Evolutionary conservation across 2,888 invertebrate genomes (phyloP), one percentile per base, ranked within the genome.

Genomic region (Autographa gamma): DNA sequence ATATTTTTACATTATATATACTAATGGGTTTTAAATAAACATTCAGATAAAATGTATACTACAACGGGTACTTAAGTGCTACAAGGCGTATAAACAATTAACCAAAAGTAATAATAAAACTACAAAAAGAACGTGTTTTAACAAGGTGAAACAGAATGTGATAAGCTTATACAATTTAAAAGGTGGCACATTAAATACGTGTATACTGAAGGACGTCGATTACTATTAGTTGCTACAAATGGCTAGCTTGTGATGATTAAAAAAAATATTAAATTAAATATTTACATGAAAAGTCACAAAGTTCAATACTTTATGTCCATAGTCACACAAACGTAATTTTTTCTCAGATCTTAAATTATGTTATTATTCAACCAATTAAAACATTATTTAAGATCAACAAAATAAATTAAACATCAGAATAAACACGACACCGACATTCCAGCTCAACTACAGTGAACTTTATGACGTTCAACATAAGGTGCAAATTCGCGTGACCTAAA

Each of bases 401-500:
- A 11, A 56, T 19, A 56, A 19, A 56, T 25, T 11, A 11, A 9
- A 52, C 8, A 52, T 52, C 8, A 19, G 11, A 54, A 54, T 19
- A 54, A 18, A 54, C 18, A 54, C 18, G 9, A 52, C 18, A 43
- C 43, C 43, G 16, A 43, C 19, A 54, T 19, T 18, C 48, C 19
- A 56, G 19, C 54, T 13, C 13, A 16, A 67, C 34, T n/a, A 48
- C 16, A 7, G 8, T 67, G 18, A 16, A 43, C 67, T 19, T 13
- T 62, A 59, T 34, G 2, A 5, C 18, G 4, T 16, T 19, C 2
- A 3, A 34, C 8, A 63, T 66, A 66, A 41, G 14, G 66, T 66
- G 0, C 25, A 62, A 32, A 70, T 48, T 81, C 16, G 32, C 34
- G 63, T 66, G 61, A 76, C 71, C 61, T 60, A 75, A 63, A 66